phyloP scores from a whole-genome alignment of 2,888 invertebrate genomes.

The Drosophila austrosaltans region DNA sequence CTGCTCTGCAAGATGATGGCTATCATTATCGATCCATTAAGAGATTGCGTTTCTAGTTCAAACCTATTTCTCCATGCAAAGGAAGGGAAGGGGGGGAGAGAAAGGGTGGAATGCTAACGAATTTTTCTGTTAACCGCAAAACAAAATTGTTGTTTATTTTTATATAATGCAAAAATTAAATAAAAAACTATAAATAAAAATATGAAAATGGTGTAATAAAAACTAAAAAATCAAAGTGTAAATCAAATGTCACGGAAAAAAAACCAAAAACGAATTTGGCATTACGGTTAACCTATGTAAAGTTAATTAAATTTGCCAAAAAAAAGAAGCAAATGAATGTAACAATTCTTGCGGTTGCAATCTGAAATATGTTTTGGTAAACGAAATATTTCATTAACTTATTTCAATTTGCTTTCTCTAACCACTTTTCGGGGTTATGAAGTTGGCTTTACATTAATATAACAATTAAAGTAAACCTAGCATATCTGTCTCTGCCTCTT shows the following conservation, averaged over 20 bases:
- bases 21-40: constrained; percentile 73
- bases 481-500: not conserved
- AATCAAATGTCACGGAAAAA: not conserved
- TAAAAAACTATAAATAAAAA: not conserved
- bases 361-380: too few species aligned
- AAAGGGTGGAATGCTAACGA: constrained; percentile 23
- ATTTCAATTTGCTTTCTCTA: too few species aligned
- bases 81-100: not conserved
- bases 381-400: too few species aligned
- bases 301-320: not conserved
- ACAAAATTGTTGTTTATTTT: constrained; percentile 65
- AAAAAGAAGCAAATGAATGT: too few species aligned
- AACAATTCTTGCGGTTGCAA: too few species aligned
- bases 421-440: too few species aligned
- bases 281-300: not conserved
- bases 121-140: constrained; percentile 60
- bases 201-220: not conserved
- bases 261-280: not conserved
- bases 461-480: not conserved
- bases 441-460: not conserved
- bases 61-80: not conserved
- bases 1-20: constrained; percentile 69
- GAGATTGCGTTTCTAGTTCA: constrained; percentile 57
- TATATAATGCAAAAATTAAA: constrained; percentile 36
- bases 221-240: not conserved